Conservation (phyloP, 2,113 vertebrate species). For the Ibidorhyncha struthersii region DNA sequence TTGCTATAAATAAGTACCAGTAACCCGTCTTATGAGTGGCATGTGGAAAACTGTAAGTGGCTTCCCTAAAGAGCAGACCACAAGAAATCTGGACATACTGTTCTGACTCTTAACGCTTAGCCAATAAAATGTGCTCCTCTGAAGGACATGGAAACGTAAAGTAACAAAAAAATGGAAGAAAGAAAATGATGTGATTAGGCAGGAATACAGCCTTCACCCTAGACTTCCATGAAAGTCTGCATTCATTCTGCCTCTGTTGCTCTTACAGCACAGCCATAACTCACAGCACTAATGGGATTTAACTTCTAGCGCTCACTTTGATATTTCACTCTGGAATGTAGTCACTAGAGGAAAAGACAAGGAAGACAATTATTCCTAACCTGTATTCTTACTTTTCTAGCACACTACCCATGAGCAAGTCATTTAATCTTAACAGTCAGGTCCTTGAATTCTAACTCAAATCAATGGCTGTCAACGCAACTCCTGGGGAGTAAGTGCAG, state of each 20-base stretch:
- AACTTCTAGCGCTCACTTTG: not conserved
- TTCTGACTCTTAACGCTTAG: not conserved
- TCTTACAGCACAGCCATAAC: not conserved
- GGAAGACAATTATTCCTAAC: not conserved
- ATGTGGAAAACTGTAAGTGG: not conserved
- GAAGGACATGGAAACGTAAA: not conserved
- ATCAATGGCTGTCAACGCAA: not conserved
- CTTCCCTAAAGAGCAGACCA: not conserved
- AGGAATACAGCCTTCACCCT: not conserved
- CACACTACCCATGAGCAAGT: not conserved
- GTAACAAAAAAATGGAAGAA: not conserved
- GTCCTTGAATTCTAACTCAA: not conserved
- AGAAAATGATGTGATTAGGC: not conserved
- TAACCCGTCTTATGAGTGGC: not conserved
- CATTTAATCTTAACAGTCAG: not conserved
- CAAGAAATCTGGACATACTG: not conserved
- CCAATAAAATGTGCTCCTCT: not conserved
- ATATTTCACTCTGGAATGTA: not conserved
- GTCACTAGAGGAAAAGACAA: not conserved
- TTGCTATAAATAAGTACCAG: not conserved
- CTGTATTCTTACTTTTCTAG: not conserved
- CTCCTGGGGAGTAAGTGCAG: not conserved
- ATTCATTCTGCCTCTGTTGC: not conserved
- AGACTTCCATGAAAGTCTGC: not conserved
- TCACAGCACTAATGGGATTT: not conserved